Evolutionary conservation across 2,797 vertebrate genomes (phyloP), one percentile per base, ranked within the genome.

Genomic region (Okamejei kenojei): DNA sequence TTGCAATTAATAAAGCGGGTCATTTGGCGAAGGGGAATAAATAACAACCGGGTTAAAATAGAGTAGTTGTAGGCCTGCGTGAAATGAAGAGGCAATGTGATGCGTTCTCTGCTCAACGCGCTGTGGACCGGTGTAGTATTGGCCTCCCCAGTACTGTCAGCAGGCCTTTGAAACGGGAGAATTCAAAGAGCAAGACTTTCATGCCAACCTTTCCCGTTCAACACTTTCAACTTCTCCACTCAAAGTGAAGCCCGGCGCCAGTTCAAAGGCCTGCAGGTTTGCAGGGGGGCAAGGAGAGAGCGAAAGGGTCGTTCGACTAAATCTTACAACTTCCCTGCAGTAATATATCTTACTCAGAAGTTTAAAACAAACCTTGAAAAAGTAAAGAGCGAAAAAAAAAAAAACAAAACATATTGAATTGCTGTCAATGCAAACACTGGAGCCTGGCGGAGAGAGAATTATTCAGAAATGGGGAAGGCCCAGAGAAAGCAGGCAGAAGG

Each of bases 101-200:
- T 93, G 80, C 93, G 76, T 93, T 95, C 94, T 95, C 94, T 93
- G 95, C 94, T 94, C 94, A 93, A 93, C 94, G 94, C 95, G 93
- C 88, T 94, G 93, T 94, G 94, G 95, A 94, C 93, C 94, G 95
- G 95, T 94, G 96, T 95, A 94, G 96, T 96, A 96, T 96, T 96
- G 96, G 96, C 96, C 95, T 95, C 94, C 93, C 95, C 95, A 63
- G 94, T 95, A 96, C 95, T 96, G 95, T 96, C 95, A 91, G 93
- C 93, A 91, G 94, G 95, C 95, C 96, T 97, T 97, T 97, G 96
- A 97, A 97, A 96, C 2, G 95, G 94, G 94, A 94, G 95, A 95
- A 97, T 98, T 98, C 97, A 98, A 97, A 98, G 97, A 97, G 96
- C 96, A 96, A 96, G 96, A 97, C 97, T 97, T 98, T 97, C 96